Evolutionary conservation across 2,797 vertebrate species (phyloP).

Genomic region (Coendou prehensilis): DNA sequence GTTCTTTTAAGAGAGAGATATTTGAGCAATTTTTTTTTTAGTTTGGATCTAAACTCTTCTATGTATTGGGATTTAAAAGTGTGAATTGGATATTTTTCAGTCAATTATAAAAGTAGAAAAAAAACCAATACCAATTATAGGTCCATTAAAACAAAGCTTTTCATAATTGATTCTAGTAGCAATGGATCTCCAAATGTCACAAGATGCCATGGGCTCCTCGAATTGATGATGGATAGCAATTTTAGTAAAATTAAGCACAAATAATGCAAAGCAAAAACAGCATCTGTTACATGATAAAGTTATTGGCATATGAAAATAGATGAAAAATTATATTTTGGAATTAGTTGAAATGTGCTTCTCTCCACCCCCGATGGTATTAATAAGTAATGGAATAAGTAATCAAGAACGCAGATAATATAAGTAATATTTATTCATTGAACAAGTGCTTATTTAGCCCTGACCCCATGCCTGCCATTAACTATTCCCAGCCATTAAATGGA

Average conservation of each 20-base stretch:
- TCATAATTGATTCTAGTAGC: slow-evolving; percentile 67
- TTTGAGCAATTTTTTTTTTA: background rate
- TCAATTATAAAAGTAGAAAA: slow-evolving; percentile 70
- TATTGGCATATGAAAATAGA: slow-evolving; percentile 68
- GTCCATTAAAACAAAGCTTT: slow-evolving; percentile 77
- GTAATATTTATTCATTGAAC: background rate
- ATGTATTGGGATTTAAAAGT: background rate
- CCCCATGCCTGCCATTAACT: background rate
- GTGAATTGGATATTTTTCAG: slow-evolving; percentile 51
- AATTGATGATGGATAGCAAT: slow-evolving; percentile 78
- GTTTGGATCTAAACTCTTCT: slow-evolving; percentile 29
- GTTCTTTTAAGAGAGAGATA: background rate
- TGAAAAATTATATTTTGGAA: slow-evolving; percentile 61
- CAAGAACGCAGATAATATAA: background rate
- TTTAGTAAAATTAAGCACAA: slow-evolving; percentile 77
- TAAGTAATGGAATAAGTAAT: slow-evolving; percentile 43
- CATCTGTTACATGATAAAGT: slow-evolving; percentile 75
- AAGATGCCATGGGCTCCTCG: slow-evolving; percentile 67
- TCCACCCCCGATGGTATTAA: background rate
- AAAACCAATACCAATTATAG: slow-evolving; percentile 67
- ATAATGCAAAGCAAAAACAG: slow-evolving; percentile 68
- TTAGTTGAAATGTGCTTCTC: slow-evolving; percentile 50
- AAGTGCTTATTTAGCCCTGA: background rate
- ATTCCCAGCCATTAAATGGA: background rate
- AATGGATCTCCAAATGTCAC: slow-evolving; percentile 82